phyloP scores from a whole-genome alignment of 2,113 vertebrate species.

The Podilymbus podiceps region DNA sequence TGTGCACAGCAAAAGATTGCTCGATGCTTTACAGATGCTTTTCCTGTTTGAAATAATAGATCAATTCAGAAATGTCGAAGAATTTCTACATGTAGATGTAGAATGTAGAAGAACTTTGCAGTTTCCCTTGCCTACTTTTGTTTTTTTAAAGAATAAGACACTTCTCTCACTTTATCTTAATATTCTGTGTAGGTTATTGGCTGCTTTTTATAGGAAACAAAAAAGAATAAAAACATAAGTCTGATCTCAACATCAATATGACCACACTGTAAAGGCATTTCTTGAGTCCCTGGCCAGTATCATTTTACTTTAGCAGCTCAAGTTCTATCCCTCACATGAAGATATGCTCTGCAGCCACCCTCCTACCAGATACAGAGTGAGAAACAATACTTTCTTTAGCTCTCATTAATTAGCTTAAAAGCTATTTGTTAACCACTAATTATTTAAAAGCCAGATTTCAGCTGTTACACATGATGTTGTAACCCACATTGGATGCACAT shows the following conservation, averaged over 20 bases:
- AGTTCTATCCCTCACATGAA: neutral
- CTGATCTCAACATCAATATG: neutral
- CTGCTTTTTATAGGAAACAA: neutral
- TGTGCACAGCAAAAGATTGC: neutral
- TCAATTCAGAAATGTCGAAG: neutral
- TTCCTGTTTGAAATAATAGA: neutral
- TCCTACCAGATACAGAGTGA: neutral
- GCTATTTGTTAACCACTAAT: neutral
- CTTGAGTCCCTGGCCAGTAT: neutral
- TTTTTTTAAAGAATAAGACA: neutral
- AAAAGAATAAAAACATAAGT: neutral
- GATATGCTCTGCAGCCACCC: neutral
- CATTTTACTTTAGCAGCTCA: neutral
- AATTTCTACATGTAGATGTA: no score
- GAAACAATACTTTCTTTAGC: neutral
- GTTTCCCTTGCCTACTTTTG: neutral
- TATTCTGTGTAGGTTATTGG: neutral
- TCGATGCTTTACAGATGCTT: neutral
- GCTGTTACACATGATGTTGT: neutral
- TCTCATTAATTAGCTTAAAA: neutral
- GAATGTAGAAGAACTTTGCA: neutral
- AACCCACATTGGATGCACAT: neutral
- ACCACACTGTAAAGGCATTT: neutral
- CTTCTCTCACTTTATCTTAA: neutral
- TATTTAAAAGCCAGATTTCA: slow-evolving; percentile 2